These are phyloP conservation scores for Myrmecophaga tridactyla DNA, from an alignment of 2,113 vertebrate genomes.

Conservation along the genomic window DNA sequence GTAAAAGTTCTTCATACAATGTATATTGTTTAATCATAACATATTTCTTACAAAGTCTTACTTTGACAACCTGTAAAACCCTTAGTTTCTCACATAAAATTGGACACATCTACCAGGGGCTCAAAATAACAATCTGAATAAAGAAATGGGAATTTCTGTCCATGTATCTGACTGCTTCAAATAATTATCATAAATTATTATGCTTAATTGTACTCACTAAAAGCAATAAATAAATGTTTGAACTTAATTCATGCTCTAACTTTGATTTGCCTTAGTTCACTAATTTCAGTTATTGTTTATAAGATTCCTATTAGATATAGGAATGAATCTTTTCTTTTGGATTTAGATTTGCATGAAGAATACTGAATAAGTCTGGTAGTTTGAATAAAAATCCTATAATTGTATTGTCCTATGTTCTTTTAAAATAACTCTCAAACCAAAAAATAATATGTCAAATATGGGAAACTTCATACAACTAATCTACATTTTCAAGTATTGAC, in stretches of 20 bases:
- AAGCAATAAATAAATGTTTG: constrained; percentile 24
- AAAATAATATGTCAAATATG: background rate
- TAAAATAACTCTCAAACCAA: constrained; percentile 39
- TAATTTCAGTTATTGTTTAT: background rate
- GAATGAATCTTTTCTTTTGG: background rate
- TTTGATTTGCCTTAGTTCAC: background rate
- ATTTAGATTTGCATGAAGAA: constrained; percentile 26
- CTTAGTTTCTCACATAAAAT: constrained; percentile 26
- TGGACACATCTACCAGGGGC: background rate
- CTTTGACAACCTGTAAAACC: background rate
- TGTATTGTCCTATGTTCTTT: background rate
- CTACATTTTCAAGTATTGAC: constrained; percentile 9
- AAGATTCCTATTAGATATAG: too few species aligned
- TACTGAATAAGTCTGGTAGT: background rate
- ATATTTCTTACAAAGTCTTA: background rate
- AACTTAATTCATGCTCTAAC: background rate
- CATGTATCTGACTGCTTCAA: background rate
- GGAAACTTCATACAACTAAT: background rate
- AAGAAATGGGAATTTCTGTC: too few species aligned
- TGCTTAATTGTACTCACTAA: constrained; percentile 10
- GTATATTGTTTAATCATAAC: background rate
- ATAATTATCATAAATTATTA: background rate
- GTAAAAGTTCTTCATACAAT: background rate
- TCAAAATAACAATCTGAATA: background rate
- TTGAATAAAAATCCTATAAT: background rate